Conservation (phyloP, 1,140 invertebrate genomes). For the Rhynchophorus ferrugineus region DNA sequence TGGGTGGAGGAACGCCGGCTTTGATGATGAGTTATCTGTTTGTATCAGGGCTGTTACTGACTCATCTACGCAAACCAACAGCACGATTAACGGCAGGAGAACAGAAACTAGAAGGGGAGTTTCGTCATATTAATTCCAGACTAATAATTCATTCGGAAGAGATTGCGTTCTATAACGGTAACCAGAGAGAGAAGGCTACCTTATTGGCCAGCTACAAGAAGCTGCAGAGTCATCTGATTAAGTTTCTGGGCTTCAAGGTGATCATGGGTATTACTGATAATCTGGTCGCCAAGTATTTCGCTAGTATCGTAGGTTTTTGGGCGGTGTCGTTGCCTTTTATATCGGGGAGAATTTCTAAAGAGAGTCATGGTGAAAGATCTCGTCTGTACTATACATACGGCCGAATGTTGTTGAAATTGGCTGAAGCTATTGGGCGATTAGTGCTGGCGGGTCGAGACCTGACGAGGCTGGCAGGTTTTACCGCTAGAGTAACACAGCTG, state of each 20-base stretch:
- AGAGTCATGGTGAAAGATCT: constrained; percentile 43
- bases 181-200: constrained; percentile 79
- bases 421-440: constrained; percentile 91
- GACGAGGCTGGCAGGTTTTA: constrained; percentile 89
- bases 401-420: constrained; percentile 92
- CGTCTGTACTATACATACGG: constrained; percentile 93
- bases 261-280: constrained; percentile 93
- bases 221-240: constrained; percentile 80
- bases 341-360: constrained; percentile 49
- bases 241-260: constrained; percentile 86
- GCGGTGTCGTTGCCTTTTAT: constrained; percentile 94
- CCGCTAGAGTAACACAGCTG: constrained; percentile 85
- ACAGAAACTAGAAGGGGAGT: constrained; percentile 96
- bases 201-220: constrained; percentile 83
- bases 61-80: constrained; percentile 75
- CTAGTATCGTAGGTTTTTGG: constrained; percentile 90
- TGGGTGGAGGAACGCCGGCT: constrained; percentile 76
- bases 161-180: constrained; percentile 95
- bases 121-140: constrained; percentile 91
- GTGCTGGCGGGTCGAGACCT: constrained; percentile 91
- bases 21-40: constrained; percentile 81
- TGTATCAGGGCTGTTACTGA: constrained; percentile 73
- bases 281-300: constrained; percentile 93
- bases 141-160: constrained; percentile 97
- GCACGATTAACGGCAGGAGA: constrained; percentile 85